phyloP scores from a whole-genome alignment of 2,797 vertebrate species.

The Graptemys geographica region DNA sequence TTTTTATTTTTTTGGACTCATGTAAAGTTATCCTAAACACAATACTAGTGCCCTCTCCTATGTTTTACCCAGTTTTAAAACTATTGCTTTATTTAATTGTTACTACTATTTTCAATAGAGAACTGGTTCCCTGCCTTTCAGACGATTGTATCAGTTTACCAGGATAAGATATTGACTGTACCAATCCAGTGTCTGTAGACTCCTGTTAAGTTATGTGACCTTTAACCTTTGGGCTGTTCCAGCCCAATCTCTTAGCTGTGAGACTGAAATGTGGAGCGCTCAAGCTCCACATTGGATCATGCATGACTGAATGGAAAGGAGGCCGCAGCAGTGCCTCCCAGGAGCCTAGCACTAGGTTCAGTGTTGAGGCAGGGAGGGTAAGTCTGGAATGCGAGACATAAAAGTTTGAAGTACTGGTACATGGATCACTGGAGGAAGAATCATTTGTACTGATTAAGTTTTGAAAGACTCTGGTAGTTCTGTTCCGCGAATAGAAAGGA shows the following conservation, averaged over 20 bases:
- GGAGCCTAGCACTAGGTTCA: not conserved
- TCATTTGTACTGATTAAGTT: not conserved
- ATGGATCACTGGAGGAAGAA: not conserved
- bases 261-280: not conserved
- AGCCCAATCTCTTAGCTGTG: not conserved
- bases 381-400: not conserved
- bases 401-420: not conserved
- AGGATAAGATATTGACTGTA: not conserved
- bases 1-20: not conserved
- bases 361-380: not conserved
- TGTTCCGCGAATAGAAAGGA: not conserved
- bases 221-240: not conserved
- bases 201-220: not conserved
- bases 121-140: not conserved
- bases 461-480: not conserved
- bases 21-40: not conserved
- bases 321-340: not conserved
- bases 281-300: not conserved
- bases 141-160: not conserved
- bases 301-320: not conserved
- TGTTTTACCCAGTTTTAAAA: not conserved
- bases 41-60: not conserved
- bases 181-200: not conserved
- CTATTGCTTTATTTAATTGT: not conserved
- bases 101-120: not conserved